Evolutionary conservation across 2,797 vertebrate species (phyloP).

Genomic region (Phyllotis vaccarum): DNA sequence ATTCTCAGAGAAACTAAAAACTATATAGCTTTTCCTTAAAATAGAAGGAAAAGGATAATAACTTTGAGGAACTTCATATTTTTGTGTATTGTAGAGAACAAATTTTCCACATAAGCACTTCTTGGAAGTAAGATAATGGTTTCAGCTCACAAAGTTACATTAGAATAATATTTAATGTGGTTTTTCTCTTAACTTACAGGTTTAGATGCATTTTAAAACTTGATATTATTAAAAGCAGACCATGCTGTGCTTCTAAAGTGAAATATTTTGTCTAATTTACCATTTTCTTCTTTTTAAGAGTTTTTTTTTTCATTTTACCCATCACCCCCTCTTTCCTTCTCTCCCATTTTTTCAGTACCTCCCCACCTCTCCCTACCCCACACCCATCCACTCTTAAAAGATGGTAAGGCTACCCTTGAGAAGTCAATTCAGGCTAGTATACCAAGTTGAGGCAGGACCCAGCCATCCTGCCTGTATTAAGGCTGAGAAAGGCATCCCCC

Average conservation of each 20-base stretch:
- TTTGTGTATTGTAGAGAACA: neutral
- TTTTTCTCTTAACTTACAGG: neutral
- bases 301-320: too few relatives aligned
- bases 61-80: neutral
- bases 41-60: neutral
- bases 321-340: too few relatives aligned
- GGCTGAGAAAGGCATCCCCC: too few relatives aligned
- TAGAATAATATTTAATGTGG: neutral
- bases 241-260: neutral
- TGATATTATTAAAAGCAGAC: slow-evolving; percentile 26
- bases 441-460: too few relatives aligned
- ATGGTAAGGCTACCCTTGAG: too few relatives aligned
- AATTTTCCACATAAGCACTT: neutral
- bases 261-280: neutral
- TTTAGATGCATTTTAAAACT: slow-evolving; percentile 32
- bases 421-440: too few relatives aligned
- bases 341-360: too few relatives aligned
- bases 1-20: slow-evolving; percentile 52
- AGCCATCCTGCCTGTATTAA: too few relatives aligned
- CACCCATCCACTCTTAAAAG: too few relatives aligned
- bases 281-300: too few relatives aligned
- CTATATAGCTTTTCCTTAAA: neutral
- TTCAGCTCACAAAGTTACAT: slow-evolving; percentile 10
- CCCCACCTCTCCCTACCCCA: too few relatives aligned
- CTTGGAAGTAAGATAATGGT: neutral